These are phyloP conservation scores for Liopterus haemorrhoidalis DNA, from an alignment of 2,888 invertebrate species.

Conservation along the genomic window DNA sequence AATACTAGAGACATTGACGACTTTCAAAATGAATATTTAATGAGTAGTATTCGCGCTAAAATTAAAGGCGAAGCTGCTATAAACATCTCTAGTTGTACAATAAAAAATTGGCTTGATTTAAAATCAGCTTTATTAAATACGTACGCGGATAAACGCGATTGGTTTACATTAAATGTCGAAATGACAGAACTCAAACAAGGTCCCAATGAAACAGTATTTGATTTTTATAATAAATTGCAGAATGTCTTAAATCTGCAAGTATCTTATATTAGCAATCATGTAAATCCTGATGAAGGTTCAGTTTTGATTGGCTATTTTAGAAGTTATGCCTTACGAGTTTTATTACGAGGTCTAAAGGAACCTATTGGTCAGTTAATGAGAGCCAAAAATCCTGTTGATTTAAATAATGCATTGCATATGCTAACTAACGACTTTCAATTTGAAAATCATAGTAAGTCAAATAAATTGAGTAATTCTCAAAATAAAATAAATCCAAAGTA, in stretches of 20 bases:
- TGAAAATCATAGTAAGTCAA: no score
- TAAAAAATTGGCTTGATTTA: constrained; percentile 1
- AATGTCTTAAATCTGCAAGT: constrained; percentile 19
- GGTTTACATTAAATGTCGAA: constrained; percentile 14
- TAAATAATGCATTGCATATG: no score
- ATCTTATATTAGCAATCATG: constrained; percentile 7
- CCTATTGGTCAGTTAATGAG: constrained; percentile 18
- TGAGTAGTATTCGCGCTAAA: neutral
- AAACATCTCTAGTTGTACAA: constrained; percentile 4
- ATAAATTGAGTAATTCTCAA: no score
- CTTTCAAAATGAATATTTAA: constrained; percentile 6
- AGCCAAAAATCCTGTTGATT: no score
- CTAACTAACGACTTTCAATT: no score
- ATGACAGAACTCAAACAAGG: constrained; percentile 23
- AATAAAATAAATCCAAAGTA: no score
- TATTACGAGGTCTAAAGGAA: constrained; percentile 13
- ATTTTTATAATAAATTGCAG: constrained; percentile 23
- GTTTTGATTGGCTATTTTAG: constrained; percentile 8
- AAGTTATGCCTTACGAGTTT: constrained; percentile 13
- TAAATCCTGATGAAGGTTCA: neutral
- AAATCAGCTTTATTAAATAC: neutral
- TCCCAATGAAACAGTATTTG: constrained; percentile 24
- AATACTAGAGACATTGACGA: neutral
- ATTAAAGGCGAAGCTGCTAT: constrained; percentile 5
- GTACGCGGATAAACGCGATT: neutral